A percentile compares a stretch with the other conserved stretches of the same genome.
Evolutionary conservation across 64 coral and sea anemone genomes (phyloP).

Genomic region (Porites lutea): DNA sequence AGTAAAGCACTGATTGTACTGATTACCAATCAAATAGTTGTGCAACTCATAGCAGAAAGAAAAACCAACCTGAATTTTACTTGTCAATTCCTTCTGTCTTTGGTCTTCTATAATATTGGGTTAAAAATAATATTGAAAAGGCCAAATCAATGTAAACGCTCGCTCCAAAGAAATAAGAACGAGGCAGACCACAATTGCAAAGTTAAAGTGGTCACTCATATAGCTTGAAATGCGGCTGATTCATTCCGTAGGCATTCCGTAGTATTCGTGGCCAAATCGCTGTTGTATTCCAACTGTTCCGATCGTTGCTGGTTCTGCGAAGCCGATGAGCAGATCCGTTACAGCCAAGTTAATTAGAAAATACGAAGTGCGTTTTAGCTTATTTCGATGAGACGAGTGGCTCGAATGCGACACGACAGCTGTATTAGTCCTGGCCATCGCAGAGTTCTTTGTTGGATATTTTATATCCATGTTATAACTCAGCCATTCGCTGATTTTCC

Average conservation of each 20-base stretch:
- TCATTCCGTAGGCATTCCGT: too few relatives aligned
- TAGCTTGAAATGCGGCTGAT: not conserved
- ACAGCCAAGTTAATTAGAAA: conserved; percentile 26
- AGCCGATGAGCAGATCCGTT: not conserved
- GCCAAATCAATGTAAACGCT: conserved; percentile 50
- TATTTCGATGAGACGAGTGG: not conserved
- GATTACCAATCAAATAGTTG: too few relatives aligned
- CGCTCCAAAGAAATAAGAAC: conserved; percentile 48
- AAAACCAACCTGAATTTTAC: too few relatives aligned
- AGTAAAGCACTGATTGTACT: too few relatives aligned
- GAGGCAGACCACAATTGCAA: conserved; percentile 21
- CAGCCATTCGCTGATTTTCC: too few relatives aligned
- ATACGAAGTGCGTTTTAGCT: not conserved
- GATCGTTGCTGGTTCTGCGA: not conserved
- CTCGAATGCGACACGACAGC: too few relatives aligned
- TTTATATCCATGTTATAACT: too few relatives aligned
- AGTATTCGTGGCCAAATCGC: not conserved
- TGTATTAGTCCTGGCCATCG: too few relatives aligned
- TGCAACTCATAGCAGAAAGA: too few relatives aligned
- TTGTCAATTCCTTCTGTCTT: too few relatives aligned
- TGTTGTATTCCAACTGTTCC: not conserved
- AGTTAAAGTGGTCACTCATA: not conserved
- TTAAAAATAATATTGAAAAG: not conserved
- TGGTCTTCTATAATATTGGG: too few relatives aligned
- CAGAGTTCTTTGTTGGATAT: too few relatives aligned